These are phyloP conservation scores for Heterodera schachtii DNA, from an alignment of 1,140 invertebrate species.

Conservation along the genomic window DNA sequence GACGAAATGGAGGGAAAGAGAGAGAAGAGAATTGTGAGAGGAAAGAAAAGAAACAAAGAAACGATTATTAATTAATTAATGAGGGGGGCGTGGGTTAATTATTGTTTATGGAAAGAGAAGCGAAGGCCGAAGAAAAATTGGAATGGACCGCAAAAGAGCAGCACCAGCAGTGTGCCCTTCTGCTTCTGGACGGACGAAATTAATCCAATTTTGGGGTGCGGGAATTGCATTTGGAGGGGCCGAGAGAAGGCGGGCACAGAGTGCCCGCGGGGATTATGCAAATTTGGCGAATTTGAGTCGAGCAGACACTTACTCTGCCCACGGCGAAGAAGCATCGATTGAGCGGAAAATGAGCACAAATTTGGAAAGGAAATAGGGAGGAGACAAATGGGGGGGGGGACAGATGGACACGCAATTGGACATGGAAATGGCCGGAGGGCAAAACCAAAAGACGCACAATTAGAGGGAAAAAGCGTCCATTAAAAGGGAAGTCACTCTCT, in stretches of 20 bases:
- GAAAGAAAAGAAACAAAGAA: background rate
- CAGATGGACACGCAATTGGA: background rate
- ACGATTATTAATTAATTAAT: no score
- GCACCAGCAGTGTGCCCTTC: background rate
- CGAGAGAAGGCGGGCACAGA: background rate
- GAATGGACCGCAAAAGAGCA: background rate
- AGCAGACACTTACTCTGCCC: background rate
- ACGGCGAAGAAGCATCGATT: background rate
- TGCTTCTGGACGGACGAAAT: background rate
- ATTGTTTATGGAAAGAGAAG: no score
- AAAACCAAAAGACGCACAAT: background rate
- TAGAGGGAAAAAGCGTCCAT: background rate
- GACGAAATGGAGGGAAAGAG: background rate
- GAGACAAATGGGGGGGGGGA: background rate
- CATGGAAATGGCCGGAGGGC: background rate
- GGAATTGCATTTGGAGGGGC: background rate
- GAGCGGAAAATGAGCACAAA: background rate
- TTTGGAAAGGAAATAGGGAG: background rate
- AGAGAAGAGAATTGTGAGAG: background rate
- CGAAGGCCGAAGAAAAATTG: background rate
- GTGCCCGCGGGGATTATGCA: slow-evolving; percentile 6
- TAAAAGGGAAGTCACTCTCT: background rate
- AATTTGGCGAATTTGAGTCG: background rate
- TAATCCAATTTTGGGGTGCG: slow-evolving; percentile 2
- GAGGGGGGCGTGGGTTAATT: no score